Evolutionary conservation across 2,797 vertebrate genomes (phyloP).

Genomic region (Heliangelus exortis): DNA sequence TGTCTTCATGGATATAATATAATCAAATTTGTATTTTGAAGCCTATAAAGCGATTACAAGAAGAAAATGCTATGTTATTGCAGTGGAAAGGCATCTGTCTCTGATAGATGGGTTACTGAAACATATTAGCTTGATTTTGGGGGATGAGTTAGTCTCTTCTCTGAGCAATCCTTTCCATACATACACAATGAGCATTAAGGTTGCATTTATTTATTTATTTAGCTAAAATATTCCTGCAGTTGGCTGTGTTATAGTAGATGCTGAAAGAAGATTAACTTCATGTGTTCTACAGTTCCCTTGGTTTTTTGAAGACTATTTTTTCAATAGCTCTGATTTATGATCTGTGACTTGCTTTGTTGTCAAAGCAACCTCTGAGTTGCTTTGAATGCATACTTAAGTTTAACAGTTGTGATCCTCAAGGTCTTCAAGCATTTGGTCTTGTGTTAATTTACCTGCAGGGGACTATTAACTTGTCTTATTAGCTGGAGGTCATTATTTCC

Average conservation of each 20-base stretch:
- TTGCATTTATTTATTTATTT: neutral
- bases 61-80: constrained; percentile 65
- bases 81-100: constrained; percentile 50
- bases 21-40: constrained; percentile 73
- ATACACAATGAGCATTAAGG: neutral
- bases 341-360: constrained; percentile 26
- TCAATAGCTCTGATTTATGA: neutral
- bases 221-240: constrained; percentile 33
- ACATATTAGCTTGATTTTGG: constrained; percentile 54
- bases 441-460: constrained; percentile 62
- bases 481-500: constrained; percentile 67
- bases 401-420: constrained; percentile 39
- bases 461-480: constrained; percentile 63
- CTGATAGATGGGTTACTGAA: constrained; percentile 71
- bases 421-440: constrained; percentile 56
- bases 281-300: constrained; percentile 31
- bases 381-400: constrained; percentile 35
- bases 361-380: neutral
- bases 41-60: constrained; percentile 66
- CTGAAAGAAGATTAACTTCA: constrained; percentile 6
- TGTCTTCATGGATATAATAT: constrained; percentile 59
- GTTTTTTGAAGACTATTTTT: neutral
- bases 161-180: constrained; percentile 48
- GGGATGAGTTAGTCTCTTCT: constrained; percentile 55
- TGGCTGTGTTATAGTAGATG: neutral